Percentiles rank a stretch among this genome's conserved stretches.
Evolutionary conservation across 2,797 vertebrate genomes (phyloP).

Genomic region (Champsocephalus gunnari): DNA sequence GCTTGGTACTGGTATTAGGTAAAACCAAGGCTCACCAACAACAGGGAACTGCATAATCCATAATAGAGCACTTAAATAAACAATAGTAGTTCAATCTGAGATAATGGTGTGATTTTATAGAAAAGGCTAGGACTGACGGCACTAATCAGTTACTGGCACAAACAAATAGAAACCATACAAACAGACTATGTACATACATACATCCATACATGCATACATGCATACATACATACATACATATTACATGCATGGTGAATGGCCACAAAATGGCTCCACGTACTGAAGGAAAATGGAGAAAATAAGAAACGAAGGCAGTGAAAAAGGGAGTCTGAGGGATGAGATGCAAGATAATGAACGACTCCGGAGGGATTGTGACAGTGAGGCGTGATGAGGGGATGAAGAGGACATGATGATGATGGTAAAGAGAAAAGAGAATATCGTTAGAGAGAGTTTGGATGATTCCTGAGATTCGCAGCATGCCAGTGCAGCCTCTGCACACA

Average conservation of each 20-base stretch:
- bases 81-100: background rate
- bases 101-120: background rate
- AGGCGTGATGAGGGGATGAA: constrained; percentile 28
- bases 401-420: constrained; percentile 37
- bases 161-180: background rate
- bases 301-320: background rate
- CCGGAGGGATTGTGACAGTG: constrained; percentile 8
- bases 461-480: constrained; percentile 44
- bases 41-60: background rate
- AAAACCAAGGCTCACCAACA: background rate
- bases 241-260: background rate
- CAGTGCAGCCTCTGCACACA: constrained; percentile 47
- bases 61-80: background rate
- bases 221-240: background rate
- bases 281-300: background rate
- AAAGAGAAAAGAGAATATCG: constrained; percentile 47
- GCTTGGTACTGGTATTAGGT: background rate
- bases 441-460: constrained; percentile 41
- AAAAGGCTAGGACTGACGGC: background rate
- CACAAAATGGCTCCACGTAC: background rate
- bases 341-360: constrained; percentile 13
- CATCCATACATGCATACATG: too few relatives aligned
- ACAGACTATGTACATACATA: background rate
- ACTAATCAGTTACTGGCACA: background rate
- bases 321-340: background rate